Evolutionary conservation across 2,888 invertebrate species (phyloP), one percentile per base, ranked within the genome.

Genomic region (Mimumesa dahlbomi): DNA sequence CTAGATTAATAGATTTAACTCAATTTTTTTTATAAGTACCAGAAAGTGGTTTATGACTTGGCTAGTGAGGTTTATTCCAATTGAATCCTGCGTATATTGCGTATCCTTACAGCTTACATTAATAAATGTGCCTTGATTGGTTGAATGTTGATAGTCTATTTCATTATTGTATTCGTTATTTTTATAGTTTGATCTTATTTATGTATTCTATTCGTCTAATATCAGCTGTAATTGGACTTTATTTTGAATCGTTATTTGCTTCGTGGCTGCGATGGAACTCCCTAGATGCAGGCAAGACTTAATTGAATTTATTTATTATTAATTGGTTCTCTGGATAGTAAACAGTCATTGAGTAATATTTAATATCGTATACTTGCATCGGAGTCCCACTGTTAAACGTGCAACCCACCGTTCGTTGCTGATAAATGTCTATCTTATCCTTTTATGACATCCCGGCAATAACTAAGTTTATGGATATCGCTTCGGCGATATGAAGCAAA

Each of bases 381-480:
- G 73, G 74, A 73, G 57, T 74, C 62, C 71, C 72, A 63, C 69
- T 78, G 74, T 76, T 82, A 82, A 84, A 80, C 67, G 75, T 65
- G 72, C 57, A 76, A 70, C 65, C 75, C 73, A 77, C 81, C 78
- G 78, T 82, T 84, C 81, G 79, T 77, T 77, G 80, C 83, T 86
- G 87, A 85, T 86, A 86, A 86, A 86, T 85, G 84, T 84, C 85
- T 81, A 83, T 85, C 84, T 86, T 85, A 86, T 85, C 86, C 84
- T 82, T 87, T 86, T 86, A 86, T 83, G 69, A 81, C 85, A 79
- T 72, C 74, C 75, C 57, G 81, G 83, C 83, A 83, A 84, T 86
- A 87, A 86, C 84, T 80, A 71, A 77, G 76, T 86, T 87, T 87
- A 86, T 85, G 84, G 85, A 77, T 81, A 79, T 79, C 78, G 74